Evolutionary conservation across 2,888 invertebrate species (phyloP).

Genomic region (Coelinius sp.): DNA sequence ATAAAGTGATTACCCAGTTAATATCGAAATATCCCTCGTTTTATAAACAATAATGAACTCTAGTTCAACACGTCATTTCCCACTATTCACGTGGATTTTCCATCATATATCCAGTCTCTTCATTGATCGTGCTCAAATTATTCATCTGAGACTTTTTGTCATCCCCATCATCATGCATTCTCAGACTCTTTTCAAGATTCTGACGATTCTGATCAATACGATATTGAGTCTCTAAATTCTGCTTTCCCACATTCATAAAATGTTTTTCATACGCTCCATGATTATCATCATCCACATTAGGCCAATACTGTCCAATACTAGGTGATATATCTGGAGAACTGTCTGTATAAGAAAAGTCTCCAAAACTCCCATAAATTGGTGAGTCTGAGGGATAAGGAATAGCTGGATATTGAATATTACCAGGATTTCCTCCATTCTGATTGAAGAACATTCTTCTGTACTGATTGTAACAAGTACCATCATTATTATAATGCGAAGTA

Average conservation of each 20-base stretch:
- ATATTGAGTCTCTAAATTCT: constrained; percentile 51
- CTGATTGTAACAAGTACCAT: constrained; percentile 59
- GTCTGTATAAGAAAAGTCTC: constrained; percentile 60
- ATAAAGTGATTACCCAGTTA: neutral
- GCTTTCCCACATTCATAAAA: constrained; percentile 50
- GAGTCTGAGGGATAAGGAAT: constrained; percentile 58
- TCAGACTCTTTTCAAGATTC: constrained; percentile 53
- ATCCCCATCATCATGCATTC: constrained; percentile 41
- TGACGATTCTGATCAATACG: constrained; percentile 54
- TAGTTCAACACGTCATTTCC: neutral
- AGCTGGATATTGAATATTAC: constrained; percentile 54
- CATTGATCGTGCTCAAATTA: constrained; percentile 60
- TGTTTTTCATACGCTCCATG: constrained; percentile 52
- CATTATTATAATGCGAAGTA: constrained; percentile 61
- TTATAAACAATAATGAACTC: neutral
- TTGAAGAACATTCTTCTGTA: constrained; percentile 61
- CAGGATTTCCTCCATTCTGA: constrained; percentile 49
- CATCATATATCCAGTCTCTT: constrained; percentile 54
- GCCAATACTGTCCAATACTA: constrained; percentile 54
- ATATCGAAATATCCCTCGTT: neutral
- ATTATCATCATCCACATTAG: constrained; percentile 50
- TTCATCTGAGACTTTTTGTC: constrained; percentile 45
- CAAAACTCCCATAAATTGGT: constrained; percentile 58
- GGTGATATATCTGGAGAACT: constrained; percentile 61
- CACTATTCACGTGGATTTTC: constrained; percentile 56